Percentiles rank a stretch among this genome's conserved stretches.
Evolutionary conservation across 2,888 invertebrate genomes (phyloP).

Genomic region (Rhaphigaster nebulosa): DNA sequence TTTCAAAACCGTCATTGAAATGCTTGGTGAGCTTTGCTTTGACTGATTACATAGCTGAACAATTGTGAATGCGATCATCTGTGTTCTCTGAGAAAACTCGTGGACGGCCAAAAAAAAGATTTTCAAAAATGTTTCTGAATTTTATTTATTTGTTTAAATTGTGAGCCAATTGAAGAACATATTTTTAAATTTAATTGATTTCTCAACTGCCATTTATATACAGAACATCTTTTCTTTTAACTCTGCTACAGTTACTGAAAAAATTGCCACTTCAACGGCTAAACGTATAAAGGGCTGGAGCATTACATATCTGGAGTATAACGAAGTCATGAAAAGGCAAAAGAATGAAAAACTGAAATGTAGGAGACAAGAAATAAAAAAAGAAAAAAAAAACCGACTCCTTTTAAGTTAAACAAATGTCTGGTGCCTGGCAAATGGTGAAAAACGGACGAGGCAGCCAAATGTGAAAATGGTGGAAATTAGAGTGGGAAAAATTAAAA

Average conservation of each 20-base stretch:
- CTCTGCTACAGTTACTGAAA: background rate
- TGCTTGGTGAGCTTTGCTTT: too few relatives aligned
- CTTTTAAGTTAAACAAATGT: constrained; percentile 49
- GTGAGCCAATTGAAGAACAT: too few relatives aligned
- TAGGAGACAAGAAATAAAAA: background rate
- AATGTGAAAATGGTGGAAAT: constrained; percentile 50
- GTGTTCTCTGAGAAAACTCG: too few relatives aligned
- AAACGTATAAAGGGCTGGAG: background rate
- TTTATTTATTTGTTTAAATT: too few relatives aligned
- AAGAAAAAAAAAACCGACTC: background rate
- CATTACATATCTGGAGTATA: background rate
- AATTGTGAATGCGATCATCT: too few relatives aligned
- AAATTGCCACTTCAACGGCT: background rate
- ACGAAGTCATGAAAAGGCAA: background rate
- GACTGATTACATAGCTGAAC: too few relatives aligned
- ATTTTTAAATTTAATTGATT: too few relatives aligned
- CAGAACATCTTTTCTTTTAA: background rate
- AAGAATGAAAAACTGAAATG: constrained; percentile 3
- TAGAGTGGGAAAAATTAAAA: constrained; percentile 42
- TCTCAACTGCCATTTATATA: background rate
- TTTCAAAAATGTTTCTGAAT: too few relatives aligned
- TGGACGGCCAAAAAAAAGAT: too few relatives aligned
- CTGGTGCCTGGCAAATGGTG: constrained; percentile 41
- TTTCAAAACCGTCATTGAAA: too few relatives aligned
- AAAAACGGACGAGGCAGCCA: constrained; percentile 46